phyloP scores from a whole-genome alignment of 2,888 invertebrate species.

The Ellobium chinense region DNA sequence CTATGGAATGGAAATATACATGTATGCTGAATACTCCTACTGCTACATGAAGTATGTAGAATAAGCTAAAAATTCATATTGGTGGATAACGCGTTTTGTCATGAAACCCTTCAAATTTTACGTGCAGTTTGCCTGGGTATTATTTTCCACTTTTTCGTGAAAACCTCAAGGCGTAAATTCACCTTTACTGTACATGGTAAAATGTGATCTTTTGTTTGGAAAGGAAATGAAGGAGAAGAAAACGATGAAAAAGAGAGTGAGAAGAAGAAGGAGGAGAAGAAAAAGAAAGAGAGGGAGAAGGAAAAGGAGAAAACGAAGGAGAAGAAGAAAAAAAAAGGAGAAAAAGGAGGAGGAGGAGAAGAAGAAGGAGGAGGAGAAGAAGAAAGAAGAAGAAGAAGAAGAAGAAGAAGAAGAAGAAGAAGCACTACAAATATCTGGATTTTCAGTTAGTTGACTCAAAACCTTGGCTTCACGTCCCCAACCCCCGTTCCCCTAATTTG shows the following conservation, averaged over 20 bases:
- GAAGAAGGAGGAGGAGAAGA: not conserved
- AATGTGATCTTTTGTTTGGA: too few species aligned
- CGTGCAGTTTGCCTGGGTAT: too few species aligned
- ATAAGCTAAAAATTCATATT: too few species aligned
- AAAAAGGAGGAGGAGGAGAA: not conserved
- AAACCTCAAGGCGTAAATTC: not conserved
- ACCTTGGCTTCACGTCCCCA: too few species aligned
- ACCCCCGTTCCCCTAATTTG: not conserved
- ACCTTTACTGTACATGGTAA: too few species aligned
- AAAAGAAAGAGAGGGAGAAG: not conserved
- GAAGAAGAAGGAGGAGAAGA: not conserved
- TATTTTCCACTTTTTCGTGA: not conserved
- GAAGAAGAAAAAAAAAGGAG: conserved; percentile 1
- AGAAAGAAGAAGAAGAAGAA: not conserved
- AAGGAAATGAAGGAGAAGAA: not conserved
- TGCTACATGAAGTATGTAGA: too few species aligned
- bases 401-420: not conserved
- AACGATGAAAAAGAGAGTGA: not conserved
- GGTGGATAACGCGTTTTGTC: too few species aligned
- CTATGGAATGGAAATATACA: too few species aligned
- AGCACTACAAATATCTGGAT: not conserved
- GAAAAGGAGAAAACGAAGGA: not conserved
- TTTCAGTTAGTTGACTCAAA: too few species aligned
- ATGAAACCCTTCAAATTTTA: too few species aligned
- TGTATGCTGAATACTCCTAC: too few species aligned